phyloP scores from a whole-genome alignment of 1,140 invertebrate genomes.

The Paraescarpia echinospica region DNA sequence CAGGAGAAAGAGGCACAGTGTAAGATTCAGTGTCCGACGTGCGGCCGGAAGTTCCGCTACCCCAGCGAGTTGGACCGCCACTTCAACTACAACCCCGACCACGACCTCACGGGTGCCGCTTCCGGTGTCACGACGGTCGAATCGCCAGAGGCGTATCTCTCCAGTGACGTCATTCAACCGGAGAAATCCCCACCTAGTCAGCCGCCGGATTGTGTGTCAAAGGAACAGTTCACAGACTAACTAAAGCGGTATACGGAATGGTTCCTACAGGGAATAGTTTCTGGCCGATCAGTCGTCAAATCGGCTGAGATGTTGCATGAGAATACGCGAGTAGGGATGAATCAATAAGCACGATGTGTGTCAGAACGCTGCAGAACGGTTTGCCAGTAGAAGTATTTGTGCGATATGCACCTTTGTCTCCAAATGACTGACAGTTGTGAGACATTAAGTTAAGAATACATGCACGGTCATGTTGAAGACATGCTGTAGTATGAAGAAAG shows the following conservation, averaged over 20 bases:
- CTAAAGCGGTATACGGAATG: neutral
- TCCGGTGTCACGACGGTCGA: neutral
- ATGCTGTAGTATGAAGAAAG: neutral
- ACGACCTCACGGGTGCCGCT: neutral
- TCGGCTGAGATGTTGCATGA: neutral
- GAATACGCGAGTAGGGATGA: neutral
- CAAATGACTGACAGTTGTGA: neutral
- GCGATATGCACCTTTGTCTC: neutral
- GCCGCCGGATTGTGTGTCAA: neutral
- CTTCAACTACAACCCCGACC: conserved; percentile 11
- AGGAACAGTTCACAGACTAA: neutral
- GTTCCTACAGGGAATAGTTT: neutral
- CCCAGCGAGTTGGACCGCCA: conserved; percentile 29
- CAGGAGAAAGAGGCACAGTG: conserved; percentile 26
- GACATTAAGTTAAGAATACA: neutral
- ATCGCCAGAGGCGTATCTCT: neutral
- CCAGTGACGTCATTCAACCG: neutral
- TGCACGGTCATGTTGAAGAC: neutral
- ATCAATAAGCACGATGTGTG: neutral
- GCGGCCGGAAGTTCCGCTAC: conserved; percentile 27
- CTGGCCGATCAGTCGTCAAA: neutral
- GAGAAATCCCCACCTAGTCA: neutral
- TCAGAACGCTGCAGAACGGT: neutral
- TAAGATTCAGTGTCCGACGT: conserved; percentile 19
- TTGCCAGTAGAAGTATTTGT: neutral